These are phyloP conservation scores for Stenichneumon culpator DNA, from an alignment of 2,888 invertebrate species.

Conservation along the genomic window DNA sequence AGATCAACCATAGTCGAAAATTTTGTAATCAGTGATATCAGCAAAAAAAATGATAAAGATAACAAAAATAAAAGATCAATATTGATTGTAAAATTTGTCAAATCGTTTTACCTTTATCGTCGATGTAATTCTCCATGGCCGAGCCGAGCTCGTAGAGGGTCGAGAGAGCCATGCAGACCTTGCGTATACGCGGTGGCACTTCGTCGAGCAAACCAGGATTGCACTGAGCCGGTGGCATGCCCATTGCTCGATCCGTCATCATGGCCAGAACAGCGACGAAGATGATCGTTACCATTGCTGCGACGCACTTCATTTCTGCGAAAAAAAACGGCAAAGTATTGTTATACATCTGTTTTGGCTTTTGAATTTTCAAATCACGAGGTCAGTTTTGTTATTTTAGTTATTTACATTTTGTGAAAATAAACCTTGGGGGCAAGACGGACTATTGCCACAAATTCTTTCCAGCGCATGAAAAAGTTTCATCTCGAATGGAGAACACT, in stretches of 20 bases:
- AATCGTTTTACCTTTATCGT: constrained; percentile 85
- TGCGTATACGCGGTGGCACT: constrained; percentile 88
- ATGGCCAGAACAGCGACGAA: constrained; percentile 68
- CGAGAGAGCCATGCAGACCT: constrained; percentile 89
- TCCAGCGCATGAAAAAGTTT: too few species aligned
- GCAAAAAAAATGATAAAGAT: too few species aligned
- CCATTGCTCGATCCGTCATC: constrained; percentile 81
- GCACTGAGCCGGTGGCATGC: constrained; percentile 87
- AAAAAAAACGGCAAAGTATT: constrained; percentile 39
- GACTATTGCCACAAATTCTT: too few species aligned
- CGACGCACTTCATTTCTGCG: constrained; percentile 74
- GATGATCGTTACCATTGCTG: constrained; percentile 71
- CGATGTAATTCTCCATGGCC: constrained; percentile 87
- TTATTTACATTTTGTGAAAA: too few species aligned
- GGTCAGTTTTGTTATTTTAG: too few species aligned
- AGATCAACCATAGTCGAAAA: too few species aligned
- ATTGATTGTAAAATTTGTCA: neutral
- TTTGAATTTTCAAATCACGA: too few species aligned
- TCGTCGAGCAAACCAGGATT: constrained; percentile 87
- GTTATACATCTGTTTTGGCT: neutral
- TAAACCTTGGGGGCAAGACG: too few species aligned
- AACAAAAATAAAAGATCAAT: neutral
- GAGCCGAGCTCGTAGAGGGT: constrained; percentile 88
- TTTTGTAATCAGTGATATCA: too few species aligned
- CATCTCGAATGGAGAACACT: too few species aligned